A percentile compares a stretch with the other conserved stretches of the same genome.
Evolutionary conservation across 2,113 vertebrate genomes (phyloP).

Genomic region (Anseranas semipalmata): DNA sequence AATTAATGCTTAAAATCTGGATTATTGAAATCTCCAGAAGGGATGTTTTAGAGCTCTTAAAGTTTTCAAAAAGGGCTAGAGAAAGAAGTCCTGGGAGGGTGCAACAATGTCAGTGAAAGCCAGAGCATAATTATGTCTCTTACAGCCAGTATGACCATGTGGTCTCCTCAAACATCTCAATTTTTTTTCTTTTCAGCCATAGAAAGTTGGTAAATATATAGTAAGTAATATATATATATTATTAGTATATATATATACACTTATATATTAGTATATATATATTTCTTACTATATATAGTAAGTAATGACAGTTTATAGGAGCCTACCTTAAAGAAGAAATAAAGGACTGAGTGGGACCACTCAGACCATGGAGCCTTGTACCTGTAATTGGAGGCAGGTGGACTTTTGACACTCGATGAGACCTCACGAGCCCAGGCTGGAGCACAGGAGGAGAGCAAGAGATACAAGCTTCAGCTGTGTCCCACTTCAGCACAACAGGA

Average conservation of each 20-base stretch:
- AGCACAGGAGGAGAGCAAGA: rapidly evolving
- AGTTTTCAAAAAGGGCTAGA: neutral
- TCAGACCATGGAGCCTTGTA: neutral
- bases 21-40: neutral
- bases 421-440: neutral
- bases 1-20: neutral
- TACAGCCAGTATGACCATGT: neutral
- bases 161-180: neutral
- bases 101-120: neutral
- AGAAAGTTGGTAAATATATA: neutral
- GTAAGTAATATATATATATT: no score
- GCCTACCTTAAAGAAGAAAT: neutral
- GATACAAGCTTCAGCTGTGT: neutral
- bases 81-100: neutral
- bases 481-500: neutral
- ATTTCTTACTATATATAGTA: no score
- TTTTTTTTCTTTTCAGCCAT: neutral
- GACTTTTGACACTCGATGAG: neutral
- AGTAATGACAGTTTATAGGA: neutral
- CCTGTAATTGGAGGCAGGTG: rapidly evolving
- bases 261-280: no score
- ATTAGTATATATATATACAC: no score
- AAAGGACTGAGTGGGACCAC: neutral
- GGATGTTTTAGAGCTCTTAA: neutral
- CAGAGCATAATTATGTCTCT: neutral